Evolutionary conservation across 2,113 vertebrate species (phyloP).

Genomic region (Chrysemys picta): DNA sequence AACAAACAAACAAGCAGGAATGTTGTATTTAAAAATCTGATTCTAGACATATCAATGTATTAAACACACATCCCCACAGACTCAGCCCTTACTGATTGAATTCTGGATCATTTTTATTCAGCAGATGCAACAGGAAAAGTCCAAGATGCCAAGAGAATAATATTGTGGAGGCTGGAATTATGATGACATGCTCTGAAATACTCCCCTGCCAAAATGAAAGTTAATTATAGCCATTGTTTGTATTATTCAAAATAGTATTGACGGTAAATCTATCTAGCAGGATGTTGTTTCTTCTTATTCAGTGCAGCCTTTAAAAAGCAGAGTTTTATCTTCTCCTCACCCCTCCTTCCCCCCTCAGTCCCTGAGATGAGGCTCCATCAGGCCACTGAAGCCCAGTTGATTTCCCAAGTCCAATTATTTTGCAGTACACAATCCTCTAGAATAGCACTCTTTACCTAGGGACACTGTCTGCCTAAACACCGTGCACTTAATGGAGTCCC

Average conservation of each 20-base stretch:
- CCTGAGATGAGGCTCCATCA: slow-evolving; percentile 75
- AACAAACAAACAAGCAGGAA: slow-evolving; percentile 47
- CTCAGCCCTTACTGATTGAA: slow-evolving; percentile 66
- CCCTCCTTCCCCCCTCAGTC: background rate
- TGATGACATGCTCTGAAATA: slow-evolving; percentile 62
- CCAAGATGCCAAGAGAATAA: slow-evolving; percentile 67
- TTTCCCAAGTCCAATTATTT: slow-evolving; percentile 98
- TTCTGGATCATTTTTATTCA: slow-evolving; percentile 64
- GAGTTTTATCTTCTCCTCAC: background rate
- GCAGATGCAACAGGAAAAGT: slow-evolving; percentile 52
- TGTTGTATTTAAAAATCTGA: slow-evolving; percentile 76
- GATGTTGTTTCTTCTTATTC: slow-evolving; percentile 64
- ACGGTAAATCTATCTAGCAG: slow-evolving; percentile 65
- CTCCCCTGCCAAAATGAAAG: slow-evolving; percentile 69
- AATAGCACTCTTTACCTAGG: slow-evolving; percentile 86
- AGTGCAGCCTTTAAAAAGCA: slow-evolving; percentile 71
- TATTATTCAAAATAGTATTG: slow-evolving; percentile 75
- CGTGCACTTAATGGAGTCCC: slow-evolving; percentile 93
- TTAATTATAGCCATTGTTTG: slow-evolving; percentile 80
- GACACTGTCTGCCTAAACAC: slow-evolving; percentile 90
- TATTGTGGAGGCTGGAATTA: slow-evolving; percentile 39
- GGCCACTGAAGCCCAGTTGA: slow-evolving; percentile 91
- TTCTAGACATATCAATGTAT: slow-evolving; percentile 61
- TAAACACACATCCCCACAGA: slow-evolving; percentile 59
- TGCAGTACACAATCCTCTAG: slow-evolving; percentile 87